Evolutionary conservation across 2,888 invertebrate species (phyloP), one percentile per base, ranked within the genome.

Genomic region (Marasmarcha lunaedactyla): DNA sequence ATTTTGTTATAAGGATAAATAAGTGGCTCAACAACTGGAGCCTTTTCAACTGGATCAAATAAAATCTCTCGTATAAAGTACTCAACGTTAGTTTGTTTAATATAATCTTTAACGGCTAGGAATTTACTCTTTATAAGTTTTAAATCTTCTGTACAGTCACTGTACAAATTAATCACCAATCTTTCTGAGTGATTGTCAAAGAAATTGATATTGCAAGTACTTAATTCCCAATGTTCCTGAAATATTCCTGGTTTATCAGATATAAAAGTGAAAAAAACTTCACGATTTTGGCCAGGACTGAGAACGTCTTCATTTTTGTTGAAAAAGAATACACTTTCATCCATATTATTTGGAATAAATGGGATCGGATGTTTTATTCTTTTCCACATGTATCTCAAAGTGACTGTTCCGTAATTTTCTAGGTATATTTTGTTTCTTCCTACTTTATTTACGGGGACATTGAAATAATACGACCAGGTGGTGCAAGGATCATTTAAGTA

Each of bases 221-320:
- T 54, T 0, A 87, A 41, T 48, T 76, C 78, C 87, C 87, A 87
- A 12, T 48, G 54, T 51, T 87, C 87, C 1, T 50, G 63, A 33
- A 60, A 76, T 6, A 77, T 63, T 1, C 74, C 73, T 1, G 76
- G 57, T 14, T 51, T 52, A 4, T 63, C 58, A 1, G 83, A 69
- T 35, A 76, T 51, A 49, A 86, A 88, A 46, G 83, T 85, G 25
- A 88, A 67, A 10, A 52, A 60, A 34, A 88, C 49, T 20, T 70
- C 48, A 33, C 67, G 67, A 2, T 52, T 63, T 48, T 86, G 77
- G 1, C 86, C 85, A 1, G 87, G 88, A 1, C 73, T 58, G 33
- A 88, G 44, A 1, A 85, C 55, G 12, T 79, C 70, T 54, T 85
- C 85, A 46, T 84, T 86, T 59, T 86, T 87, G 42, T 86, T 78